Conservation (phyloP, 2,888 invertebrate genomes). For the Macrosiphum euphorbiae region DNA sequence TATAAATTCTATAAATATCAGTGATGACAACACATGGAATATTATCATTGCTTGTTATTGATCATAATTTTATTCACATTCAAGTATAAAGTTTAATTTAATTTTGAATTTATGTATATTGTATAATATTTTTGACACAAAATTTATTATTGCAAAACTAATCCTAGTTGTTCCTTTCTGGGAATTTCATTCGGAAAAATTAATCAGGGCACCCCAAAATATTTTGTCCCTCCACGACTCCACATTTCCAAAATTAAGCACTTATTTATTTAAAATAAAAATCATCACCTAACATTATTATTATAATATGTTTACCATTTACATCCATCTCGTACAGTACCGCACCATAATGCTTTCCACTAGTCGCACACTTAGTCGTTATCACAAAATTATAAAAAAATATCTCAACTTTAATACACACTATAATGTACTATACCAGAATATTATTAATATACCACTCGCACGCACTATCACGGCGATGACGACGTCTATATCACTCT, state of each 20-base stretch:
- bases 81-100: background rate
- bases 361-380: background rate
- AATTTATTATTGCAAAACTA: background rate
- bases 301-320: background rate
- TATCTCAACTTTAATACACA: background rate
- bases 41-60: too few relatives aligned
- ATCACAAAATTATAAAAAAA: background rate
- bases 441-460: background rate
- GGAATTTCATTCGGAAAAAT: background rate
- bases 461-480: background rate
- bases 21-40: background rate
- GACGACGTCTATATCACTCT: background rate
- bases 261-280: background rate
- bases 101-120: background rate
- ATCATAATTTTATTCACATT: background rate
- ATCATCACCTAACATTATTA: background rate
- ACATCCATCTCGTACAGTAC: background rate
- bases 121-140: background rate
- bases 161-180: background rate
- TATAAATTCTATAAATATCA: background rate
- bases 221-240: background rate
- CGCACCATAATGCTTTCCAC: background rate
- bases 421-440: background rate
- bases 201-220: background rate
- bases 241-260: background rate